A percentile compares a stretch with the other conserved stretches of the same genome.
These are phyloP conservation scores for Momotus momota DNA, from an alignment of 2,797 vertebrate species.

Conservation along the genomic window DNA sequence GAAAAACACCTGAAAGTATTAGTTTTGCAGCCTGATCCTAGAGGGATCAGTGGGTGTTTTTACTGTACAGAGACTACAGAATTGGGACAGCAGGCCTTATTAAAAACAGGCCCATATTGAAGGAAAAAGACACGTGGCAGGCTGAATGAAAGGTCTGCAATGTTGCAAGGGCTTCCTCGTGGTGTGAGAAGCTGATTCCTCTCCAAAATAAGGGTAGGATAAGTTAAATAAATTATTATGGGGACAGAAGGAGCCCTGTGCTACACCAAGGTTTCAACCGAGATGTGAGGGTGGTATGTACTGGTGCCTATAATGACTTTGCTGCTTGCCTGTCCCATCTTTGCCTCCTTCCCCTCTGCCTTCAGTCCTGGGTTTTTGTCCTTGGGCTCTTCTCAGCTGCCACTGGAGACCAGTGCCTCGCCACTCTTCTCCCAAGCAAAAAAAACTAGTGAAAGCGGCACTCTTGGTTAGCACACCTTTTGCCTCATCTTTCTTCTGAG, in stretches of 20 bases:
- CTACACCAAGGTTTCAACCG: background rate
- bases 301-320: background rate
- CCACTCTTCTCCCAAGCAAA: fast-evolving
- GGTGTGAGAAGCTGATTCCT: background rate
- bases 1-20: conserved; percentile 23
- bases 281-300: fast-evolving
- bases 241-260: background rate
- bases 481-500: background rate
- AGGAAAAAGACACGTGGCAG: background rate
- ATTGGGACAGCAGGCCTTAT: background rate
- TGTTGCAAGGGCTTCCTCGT: background rate
- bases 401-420: background rate
- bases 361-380: fast-evolving
- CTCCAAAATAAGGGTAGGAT: background rate
- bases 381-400: background rate
- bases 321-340: background rate
- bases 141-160: background rate
- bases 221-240: background rate
- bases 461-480: background rate
- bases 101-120: background rate
- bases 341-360: background rate
- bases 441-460: background rate
- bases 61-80: background rate
- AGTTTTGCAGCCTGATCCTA: conserved; percentile 6
- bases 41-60: background rate